Conservation (phyloP, 2,888 invertebrate species). For the Latheticus oryzae region DNA sequence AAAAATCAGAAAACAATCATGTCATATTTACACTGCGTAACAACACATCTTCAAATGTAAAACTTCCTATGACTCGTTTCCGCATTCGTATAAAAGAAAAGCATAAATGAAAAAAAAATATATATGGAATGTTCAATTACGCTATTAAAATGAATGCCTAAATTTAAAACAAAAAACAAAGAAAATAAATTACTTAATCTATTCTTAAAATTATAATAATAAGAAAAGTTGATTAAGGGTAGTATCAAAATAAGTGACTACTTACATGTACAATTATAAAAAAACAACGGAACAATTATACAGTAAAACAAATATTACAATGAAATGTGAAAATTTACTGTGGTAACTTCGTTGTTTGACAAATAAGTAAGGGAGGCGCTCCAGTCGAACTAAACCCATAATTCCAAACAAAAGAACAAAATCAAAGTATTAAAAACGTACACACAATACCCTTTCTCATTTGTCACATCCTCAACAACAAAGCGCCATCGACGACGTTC, state of each 20-base stretch:
- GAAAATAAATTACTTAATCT: slow-evolving; percentile 57
- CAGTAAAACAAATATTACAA: slow-evolving; percentile 38
- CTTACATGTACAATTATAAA: slow-evolving; percentile 49
- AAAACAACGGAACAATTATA: slow-evolving; percentile 49
- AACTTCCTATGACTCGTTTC: slow-evolving; percentile 45
- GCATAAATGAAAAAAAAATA: slow-evolving; percentile 49
- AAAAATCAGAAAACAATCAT: slow-evolving; percentile 43
- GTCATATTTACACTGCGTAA: slow-evolving; percentile 48
- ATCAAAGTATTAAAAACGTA: neutral
- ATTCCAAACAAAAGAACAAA: neutral
- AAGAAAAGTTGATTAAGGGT: slow-evolving; percentile 43
- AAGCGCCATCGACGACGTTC: slow-evolving; percentile 32
- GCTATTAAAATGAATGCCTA: slow-evolving; percentile 53
- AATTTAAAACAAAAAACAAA: slow-evolving; percentile 50
- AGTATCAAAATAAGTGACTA: slow-evolving; percentile 58
- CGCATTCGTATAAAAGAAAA: slow-evolving; percentile 36
- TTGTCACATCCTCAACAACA: slow-evolving; percentile 52
- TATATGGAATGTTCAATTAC: slow-evolving; percentile 60
- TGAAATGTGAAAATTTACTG: slow-evolving; percentile 38
- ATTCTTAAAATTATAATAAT: slow-evolving; percentile 32
- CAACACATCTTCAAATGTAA: slow-evolving; percentile 52
- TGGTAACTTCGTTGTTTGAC: slow-evolving; percentile 58
- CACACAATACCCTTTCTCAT: slow-evolving; percentile 42
- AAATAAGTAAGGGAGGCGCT: slow-evolving; percentile 50
- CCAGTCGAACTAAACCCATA: slow-evolving; percentile 1